Base-by-base conservation (phyloP, 2,888 invertebrate genomes). In the Idaea straminata region DNA sequence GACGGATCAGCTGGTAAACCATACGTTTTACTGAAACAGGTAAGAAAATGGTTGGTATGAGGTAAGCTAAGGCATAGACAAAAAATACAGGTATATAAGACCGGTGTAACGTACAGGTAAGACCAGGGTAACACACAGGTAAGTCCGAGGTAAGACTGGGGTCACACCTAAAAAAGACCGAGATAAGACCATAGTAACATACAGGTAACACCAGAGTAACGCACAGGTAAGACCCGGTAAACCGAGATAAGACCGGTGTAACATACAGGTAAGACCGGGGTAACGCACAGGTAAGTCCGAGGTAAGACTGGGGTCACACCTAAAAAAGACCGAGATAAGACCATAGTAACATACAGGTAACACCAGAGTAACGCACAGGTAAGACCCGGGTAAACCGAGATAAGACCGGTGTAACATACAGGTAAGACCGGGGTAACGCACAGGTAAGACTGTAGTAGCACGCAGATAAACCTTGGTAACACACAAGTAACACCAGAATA, bases 1-100 rank as follows among this genome's bases (percentile, higher is more conserved):
- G 94, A 0, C 95, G 93, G 0, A 98, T 94, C 6, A 97, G 89
- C 66, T 90, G 88, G 78, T 94, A 95, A 0, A 97, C 96, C 79
- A 89, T 90, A 4, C 88, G 85, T 3, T 81, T 85, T 0, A 89
- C 89, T 94, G 82, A 0, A 67, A 70, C 13, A 16, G 25, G 25
- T 25, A 25, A 3, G 25, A 25, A 25, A 25, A 7, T 4, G 57
- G n/a, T n/a, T n/a, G n/a, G n/a, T n/a, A 36, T 25, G 35, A 59
- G 7, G 13, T 47, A 47, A 4, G 60, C 5, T 5, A 13, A 3
- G 35, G 13, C 4, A 10, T 59, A 6, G 13, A 35, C 13, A 4
- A 16, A 13, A n/a, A 25, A 36, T 35, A 38, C 15, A 0, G 61
- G 0, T 35, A 34, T 4, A 15, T 16, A 58, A 15, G 58, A 15